Base-by-base conservation (phyloP, 2,888 invertebrate genomes). In the Caenorhabditis afra region DNA sequence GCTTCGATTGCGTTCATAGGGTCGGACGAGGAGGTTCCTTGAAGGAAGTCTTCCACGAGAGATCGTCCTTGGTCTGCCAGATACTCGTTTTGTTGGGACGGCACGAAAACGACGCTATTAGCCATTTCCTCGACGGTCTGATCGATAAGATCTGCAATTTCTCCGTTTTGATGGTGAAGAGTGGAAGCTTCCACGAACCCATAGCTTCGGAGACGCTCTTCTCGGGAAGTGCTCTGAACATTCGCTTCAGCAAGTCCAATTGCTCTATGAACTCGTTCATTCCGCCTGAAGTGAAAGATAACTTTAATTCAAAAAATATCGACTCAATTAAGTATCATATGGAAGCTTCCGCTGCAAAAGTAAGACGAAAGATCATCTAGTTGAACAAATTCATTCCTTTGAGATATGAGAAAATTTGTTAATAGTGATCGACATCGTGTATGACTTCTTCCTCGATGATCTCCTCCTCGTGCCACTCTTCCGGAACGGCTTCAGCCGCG, bases 361-460 rank as follows among this genome's bases (percentile, higher is more conserved):
- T n/a, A n/a, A n/a, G n/a, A n/a, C n/a, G n/a, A n/a, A n/a, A n/a
- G n/a, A n/a, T n/a, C n/a, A n/a, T n/a, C n/a, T n/a, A n/a, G n/a
- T n/a, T n/a, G n/a, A n/a, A n/a, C n/a, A n/a, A n/a, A n/a, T 16
- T 41, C 37, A 35, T 18, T 55, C 1, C n/a, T 29, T 45, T 29
- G 12, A 49, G 20, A 10, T 1, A 1, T 18, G 3, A 35, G 49
- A 49, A 61, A 47, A 16, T 3, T 23, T 16, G n/a, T n/a, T 37
- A 59, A 44, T 29, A 37, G 45, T 39, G 50, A 29, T 29, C 29
- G 7, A 29, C 29, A 7, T 77, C 57, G 44, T 59, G 44, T 12
- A 58, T 57, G 20, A 75, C 75, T 12, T 68, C 57, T 22, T 76
- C 58, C 20, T 70, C 77, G 14, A 77, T 65, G 22, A 68, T 61